Evolutionary conservation across 2,113 vertebrate species (phyloP), one percentile per base, ranked within the genome.

Genomic region (Dromas ardeola): DNA sequence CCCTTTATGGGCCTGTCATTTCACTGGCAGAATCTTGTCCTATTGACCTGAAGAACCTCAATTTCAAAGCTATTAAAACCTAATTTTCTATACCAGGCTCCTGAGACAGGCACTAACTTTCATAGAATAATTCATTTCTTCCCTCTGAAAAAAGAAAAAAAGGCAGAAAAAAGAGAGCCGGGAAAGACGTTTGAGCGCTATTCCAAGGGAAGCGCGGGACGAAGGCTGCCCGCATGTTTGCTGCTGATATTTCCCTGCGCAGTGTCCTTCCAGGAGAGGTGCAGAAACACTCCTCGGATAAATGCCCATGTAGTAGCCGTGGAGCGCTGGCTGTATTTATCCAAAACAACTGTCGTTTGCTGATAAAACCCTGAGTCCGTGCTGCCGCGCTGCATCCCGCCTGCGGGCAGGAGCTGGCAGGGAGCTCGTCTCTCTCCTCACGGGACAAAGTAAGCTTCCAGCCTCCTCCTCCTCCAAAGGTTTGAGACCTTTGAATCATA

Each of bases 1-100:
- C 76, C 65, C 93, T 96, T 96, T 95, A 96, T 81, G 97, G 96
- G 94, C 96, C 94, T 97, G 97, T 97, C 98, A 96, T 95, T 95
- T 96, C 85, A 93, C 66, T 80, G 94, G 95, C 92, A 96, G 96
- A 92, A 94, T 89, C 96, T 95, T 87, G 96, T 97, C 90, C 97
- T 94, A 82, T 97, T 98, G 98, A 98, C 98, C 97, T 42, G 9
- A 45, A 89, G 96, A 96, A 98, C 98, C 97, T 98, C 98, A 94
- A 98, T 98, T 98, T 95, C 96, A 97, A 95, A 97, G 96, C 97
- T 95, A 98, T 98, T 98, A 98, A 98, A 98, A 96, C 94, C 96
- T 97, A 91, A 98, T 98, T 97, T 98, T 97, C 97, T 94, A 96
- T 88, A 94, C 50, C 66, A 53, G 95, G 96, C 96, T 98, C 97